These are phyloP conservation scores for Petrolisthes manimaculis DNA, from an alignment of 2,888 invertebrate species.

Conservation along the genomic window DNA sequence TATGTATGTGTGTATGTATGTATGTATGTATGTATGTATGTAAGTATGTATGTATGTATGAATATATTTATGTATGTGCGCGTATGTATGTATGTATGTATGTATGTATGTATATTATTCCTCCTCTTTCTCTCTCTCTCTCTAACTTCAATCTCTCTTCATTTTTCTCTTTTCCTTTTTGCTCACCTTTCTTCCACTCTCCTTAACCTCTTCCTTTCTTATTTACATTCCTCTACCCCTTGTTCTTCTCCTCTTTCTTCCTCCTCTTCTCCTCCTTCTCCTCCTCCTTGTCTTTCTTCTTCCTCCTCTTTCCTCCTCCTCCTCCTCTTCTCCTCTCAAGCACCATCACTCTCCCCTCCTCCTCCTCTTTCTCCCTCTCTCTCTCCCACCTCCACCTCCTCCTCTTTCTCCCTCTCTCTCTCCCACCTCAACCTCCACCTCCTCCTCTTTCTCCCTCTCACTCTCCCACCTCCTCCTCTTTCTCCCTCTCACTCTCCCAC, in stretches of 20 bases:
- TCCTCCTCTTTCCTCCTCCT: not conserved
- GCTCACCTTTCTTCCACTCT: not conserved
- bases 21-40: constrained; percentile 26
- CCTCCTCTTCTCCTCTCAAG: not conserved
- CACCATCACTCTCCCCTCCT: not conserved
- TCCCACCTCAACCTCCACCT: not conserved
- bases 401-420: not conserved
- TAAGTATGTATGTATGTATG: too few species aligned
- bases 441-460: not conserved
- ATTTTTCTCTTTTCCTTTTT: not conserved
- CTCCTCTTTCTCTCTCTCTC: not conserved
- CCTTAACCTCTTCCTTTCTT: not conserved
- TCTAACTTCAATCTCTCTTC: not conserved
- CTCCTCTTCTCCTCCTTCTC: not conserved
- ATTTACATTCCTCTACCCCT: not conserved
- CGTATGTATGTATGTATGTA: constrained; percentile 24
- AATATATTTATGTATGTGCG: too few species aligned
- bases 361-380: not conserved
- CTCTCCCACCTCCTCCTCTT: not conserved
- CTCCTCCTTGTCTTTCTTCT: not conserved
- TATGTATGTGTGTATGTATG: constrained; percentile 33
- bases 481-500: not conserved
- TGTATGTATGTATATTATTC: constrained; percentile 21
- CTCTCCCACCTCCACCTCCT: constrained; percentile 1
- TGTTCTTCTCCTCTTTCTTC: not conserved